Conservation (phyloP, 2,888 invertebrate genomes). For the Eumerus sabulonum region DNA sequence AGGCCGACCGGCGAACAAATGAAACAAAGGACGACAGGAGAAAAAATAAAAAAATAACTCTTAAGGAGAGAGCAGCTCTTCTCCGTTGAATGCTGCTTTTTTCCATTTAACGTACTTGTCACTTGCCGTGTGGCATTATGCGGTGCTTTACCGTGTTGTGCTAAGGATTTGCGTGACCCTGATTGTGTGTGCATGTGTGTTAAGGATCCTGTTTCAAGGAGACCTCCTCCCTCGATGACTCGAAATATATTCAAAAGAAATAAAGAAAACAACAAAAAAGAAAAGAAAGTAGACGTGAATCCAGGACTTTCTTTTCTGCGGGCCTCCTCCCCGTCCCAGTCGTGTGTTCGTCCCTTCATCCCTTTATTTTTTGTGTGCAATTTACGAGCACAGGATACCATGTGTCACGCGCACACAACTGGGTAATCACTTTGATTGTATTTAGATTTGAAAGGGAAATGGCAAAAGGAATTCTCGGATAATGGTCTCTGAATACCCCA, state of each 20-base stretch:
- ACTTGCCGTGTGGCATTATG: not conserved
- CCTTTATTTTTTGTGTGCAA: conserved; percentile 43
- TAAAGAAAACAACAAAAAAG: conserved; percentile 7
- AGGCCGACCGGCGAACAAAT: conserved; percentile 11
- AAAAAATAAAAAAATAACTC: conserved; percentile 53
- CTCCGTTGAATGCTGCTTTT: conserved; percentile 4
- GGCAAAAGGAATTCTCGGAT: conserved; percentile 63
- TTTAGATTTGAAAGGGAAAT: conserved; percentile 68
- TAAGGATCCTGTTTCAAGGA: conserved; percentile 39
- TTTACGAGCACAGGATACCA: conserved; percentile 59
- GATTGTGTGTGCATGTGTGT: conserved; percentile 42
- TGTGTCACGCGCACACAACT: conserved; percentile 66
- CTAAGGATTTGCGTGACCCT: conserved; percentile 59
- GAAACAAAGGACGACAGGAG: too few relatives aligned
- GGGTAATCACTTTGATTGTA: conserved; percentile 68
- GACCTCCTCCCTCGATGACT: conserved; percentile 33
- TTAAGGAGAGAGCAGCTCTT: conserved; percentile 24
- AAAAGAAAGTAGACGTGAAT: too few relatives aligned
- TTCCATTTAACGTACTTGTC: too few relatives aligned
- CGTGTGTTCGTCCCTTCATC: conserved; percentile 19
- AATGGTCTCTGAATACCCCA: conserved; percentile 56
- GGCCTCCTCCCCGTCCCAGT: conserved; percentile 5
- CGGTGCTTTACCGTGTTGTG: conserved; percentile 24
- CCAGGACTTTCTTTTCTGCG: conserved; percentile 23
- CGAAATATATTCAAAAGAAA: conserved; percentile 28